A percentile compares a stretch with the other conserved stretches of the same genome.
These are phyloP conservation scores for Eptatretus burgeri DNA, from an alignment of 2,113 vertebrate genomes.

Conservation along the genomic window DNA sequence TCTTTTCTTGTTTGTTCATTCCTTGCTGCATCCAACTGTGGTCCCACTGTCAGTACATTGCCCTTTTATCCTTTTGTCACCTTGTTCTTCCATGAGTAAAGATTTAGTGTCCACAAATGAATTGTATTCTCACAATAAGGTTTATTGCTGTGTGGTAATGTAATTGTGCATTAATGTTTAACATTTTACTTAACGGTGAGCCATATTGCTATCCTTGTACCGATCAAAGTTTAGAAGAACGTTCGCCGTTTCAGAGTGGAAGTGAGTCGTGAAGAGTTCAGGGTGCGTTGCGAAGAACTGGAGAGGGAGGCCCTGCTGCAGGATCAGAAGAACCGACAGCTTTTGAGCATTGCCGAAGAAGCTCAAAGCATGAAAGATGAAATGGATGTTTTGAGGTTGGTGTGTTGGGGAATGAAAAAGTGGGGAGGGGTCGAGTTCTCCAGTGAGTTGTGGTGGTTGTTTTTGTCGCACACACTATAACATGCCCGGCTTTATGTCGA, in stretches of 20 bases:
- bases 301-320: constrained; percentile 28
- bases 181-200: not conserved
- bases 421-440: no score
- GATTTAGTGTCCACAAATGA: no score
- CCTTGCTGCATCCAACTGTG: not conserved
- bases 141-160: no score
- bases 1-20: not conserved
- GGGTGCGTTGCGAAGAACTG: constrained; percentile 20
- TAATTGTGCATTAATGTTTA: no score
- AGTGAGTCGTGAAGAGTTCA: constrained; percentile 31
- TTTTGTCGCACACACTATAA: no score
- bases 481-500: no score
- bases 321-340: constrained; percentile 35
- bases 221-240: not conserved
- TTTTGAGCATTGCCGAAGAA: constrained; percentile 47
- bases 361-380: constrained; percentile 50
- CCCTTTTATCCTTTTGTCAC: not conserved
- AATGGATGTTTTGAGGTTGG: constrained; percentile 53
- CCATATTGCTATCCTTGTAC: not conserved
- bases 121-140: no score
- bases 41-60: no score
- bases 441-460: no score
- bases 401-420: no score
- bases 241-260: constrained; percentile 26
- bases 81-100: not conserved